Evolutionary conservation across 2,113 vertebrate genomes (phyloP).

Genomic region (Erinaceus europaeus): DNA sequence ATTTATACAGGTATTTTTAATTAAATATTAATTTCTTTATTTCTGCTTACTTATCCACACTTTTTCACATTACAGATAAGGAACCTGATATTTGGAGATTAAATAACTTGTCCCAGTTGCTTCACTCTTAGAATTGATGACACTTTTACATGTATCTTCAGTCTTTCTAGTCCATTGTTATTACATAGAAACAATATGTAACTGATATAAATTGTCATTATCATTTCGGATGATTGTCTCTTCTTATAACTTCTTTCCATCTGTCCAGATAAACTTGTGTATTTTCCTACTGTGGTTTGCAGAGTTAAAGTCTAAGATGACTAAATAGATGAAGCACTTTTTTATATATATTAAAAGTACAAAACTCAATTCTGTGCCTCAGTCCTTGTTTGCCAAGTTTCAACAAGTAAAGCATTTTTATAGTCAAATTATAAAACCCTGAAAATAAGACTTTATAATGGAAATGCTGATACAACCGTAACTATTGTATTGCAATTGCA

Average conservation of each 20-base stretch:
- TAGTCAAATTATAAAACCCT: constrained; percentile 83
- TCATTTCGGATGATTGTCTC: not conserved
- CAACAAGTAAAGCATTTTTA: constrained; percentile 85
- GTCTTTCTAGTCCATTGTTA: not conserved
- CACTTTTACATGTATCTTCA: not conserved
- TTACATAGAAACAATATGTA: not conserved
- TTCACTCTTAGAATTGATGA: not conserved
- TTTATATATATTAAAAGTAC: constrained; percentile 2
- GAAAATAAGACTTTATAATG: constrained; percentile 85
- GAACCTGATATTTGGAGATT: not conserved
- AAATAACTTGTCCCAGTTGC: not conserved
- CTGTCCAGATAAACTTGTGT: not conserved
- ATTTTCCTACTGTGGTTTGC: constrained; percentile 10
- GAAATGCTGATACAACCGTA: constrained; percentile 83
- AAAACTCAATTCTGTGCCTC: constrained; percentile 54
- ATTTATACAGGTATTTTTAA: not conserved
- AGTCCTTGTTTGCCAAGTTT: constrained; percentile 76
- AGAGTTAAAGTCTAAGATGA: constrained; percentile 44
- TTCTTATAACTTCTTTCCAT: not conserved
- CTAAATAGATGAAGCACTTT: constrained; percentile 42
- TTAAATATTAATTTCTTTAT: not conserved
- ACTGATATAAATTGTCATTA: not conserved
- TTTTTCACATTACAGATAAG: not conserved
- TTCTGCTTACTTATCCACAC: not conserved
- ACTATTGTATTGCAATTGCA: constrained; percentile 81